A percentile compares a stretch with the other conserved stretches of the same genome.
Evolutionary conservation across 2,113 vertebrate species (phyloP).

Genomic region (Leucoraja erinaceus): DNA sequence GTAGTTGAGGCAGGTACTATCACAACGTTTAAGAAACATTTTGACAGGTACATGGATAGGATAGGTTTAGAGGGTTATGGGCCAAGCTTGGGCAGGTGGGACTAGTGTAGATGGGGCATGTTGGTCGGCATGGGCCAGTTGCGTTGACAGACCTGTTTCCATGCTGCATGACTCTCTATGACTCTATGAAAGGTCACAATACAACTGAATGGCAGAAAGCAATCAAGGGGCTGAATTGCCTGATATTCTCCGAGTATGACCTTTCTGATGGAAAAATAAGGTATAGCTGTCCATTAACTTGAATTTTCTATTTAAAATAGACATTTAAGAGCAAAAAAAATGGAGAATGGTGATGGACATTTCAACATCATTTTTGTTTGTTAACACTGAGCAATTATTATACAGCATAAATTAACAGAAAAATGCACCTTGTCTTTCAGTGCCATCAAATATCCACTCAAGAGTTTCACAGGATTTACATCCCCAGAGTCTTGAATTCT

Average conservation of each 20-base stretch:
- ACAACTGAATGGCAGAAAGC: not conserved
- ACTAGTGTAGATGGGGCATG: too few species aligned
- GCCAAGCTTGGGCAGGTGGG: too few species aligned
- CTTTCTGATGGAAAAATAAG: too few species aligned
- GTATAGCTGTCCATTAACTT: not conserved
- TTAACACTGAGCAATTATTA: not conserved
- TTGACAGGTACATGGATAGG: too few species aligned
- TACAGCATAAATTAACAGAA: not conserved
- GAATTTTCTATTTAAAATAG: not conserved
- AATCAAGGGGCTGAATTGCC: not conserved
- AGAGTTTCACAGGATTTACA: slow-evolving; percentile 55
- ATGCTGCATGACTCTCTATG: too few species aligned
- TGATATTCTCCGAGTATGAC: not conserved
- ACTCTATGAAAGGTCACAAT: not conserved
- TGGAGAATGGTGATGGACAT: not conserved
- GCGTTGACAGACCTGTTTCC: too few species aligned
- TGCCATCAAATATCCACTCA: slow-evolving; percentile 68
- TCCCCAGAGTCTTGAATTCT: slow-evolving; percentile 53
- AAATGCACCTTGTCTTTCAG: slow-evolving; percentile 70
- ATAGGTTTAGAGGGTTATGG: too few species aligned
- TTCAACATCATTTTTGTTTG: slow-evolving; percentile 5
- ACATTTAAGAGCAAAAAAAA: too few species aligned
- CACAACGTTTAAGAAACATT: too few species aligned
- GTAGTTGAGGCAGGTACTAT: too few species aligned
- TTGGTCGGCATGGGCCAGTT: too few species aligned